Base-by-base conservation (phyloP, 1,140 invertebrate species). In the Portunus trituberculatus region DNA sequence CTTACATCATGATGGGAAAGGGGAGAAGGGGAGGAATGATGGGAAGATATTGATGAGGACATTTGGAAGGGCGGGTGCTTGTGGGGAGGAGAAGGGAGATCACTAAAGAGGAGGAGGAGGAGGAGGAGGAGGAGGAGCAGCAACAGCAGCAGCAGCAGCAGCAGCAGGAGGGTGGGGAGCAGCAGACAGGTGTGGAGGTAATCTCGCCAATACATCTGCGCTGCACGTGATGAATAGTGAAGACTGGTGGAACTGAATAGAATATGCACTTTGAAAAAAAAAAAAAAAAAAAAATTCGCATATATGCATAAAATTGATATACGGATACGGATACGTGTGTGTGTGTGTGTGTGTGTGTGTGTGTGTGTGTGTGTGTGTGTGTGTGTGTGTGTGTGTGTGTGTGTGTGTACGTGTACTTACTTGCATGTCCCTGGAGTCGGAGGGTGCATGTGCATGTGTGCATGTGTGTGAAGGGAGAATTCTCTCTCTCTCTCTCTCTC, bases 321-420 rank as follows among this genome's bases (percentile, higher is more conserved):
- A 20, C 20, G 20, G 12, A 20, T 76, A 20, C 20, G 20, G 1
- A 25, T n/a, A 25, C n/a, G 16, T 76, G n/a, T 76, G 67, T n/a
- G 67, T 76, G 67, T 76, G 67, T 76, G 67, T 76, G 67, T 76
- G 67, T 76, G 67, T 76, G 67, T 76, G 67, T 76, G 52, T 59
- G 52, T 59, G 52, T 59, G 52, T 59, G 16, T 59, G 52, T 59
- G 52, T 59, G 52, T 59, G 52, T 59, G 52, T 59, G 52, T 59
- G 52, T 59, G 52, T 59, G 12, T 59, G 52, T 59, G 52, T 59
- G 16, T 59, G 52, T 59, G 52, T 59, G 16, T 59, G 52, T 59
- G 52, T 59, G 52, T 59, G 52, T 59, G 16, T 59, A 10, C 12
- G 52, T 59, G 16, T 59, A 10, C 16, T 0, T 59, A 10, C 14